These are phyloP conservation scores for Apostichopus japonicus DNA, from an alignment of 35 echinoderm and acorn worm genomes.

Conservation along the genomic window DNA sequence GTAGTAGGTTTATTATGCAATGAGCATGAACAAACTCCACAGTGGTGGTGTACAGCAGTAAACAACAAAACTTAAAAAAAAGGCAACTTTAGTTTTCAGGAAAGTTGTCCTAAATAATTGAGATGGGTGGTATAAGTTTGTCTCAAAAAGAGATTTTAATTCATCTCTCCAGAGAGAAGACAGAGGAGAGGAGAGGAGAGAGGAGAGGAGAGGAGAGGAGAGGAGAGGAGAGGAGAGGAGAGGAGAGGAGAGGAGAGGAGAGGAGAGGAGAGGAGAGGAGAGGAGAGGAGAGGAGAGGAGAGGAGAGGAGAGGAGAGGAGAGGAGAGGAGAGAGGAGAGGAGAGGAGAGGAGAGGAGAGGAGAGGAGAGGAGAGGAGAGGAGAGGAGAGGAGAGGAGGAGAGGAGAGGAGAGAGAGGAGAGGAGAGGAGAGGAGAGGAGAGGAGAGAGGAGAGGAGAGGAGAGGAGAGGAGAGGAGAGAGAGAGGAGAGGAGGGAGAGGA, in stretches of 20 bases:
- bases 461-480: background rate
- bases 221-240: slow-evolving; percentile 19
- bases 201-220: slow-evolving; percentile 22
- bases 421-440: slow-evolving; percentile 36
- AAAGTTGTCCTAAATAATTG: too few relatives aligned
- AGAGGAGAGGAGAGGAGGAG: too few relatives aligned
- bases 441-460: slow-evolving; percentile 16
- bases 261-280: background rate
- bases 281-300: background rate
- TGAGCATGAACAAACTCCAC: too few relatives aligned
- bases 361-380: background rate
- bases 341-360: slow-evolving; percentile 14
- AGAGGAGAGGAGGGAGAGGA: background rate
- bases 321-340: slow-evolving; percentile 25
- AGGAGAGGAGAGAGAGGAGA: background rate
- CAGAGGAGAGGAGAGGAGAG: too few relatives aligned
- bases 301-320: slow-evolving; percentile 1
- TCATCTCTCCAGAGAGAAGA: too few relatives aligned
- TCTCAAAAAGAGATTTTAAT: too few relatives aligned
- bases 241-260: background rate
- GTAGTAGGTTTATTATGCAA: too few relatives aligned
- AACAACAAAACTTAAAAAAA: too few relatives aligned
- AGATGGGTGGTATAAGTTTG: too few relatives aligned
- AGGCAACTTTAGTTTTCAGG: too few relatives aligned
- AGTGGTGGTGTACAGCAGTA: too few relatives aligned